phyloP scores from a whole-genome alignment of 1,140 invertebrate genomes.

The Camponotus floridanus region DNA sequence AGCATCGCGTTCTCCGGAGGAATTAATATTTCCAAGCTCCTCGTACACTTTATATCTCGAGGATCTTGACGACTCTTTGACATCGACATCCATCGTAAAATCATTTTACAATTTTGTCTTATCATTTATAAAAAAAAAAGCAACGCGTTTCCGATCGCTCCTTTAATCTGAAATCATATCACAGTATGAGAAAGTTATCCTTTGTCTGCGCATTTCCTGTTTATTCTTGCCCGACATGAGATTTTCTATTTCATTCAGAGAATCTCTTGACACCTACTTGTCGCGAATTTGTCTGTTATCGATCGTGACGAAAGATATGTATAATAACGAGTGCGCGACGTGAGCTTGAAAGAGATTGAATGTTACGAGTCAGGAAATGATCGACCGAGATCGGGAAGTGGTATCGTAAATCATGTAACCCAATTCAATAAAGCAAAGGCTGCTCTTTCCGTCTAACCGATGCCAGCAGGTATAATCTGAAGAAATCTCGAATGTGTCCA shows the following conservation, averaged over 20 bases:
- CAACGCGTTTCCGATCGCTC: background rate
- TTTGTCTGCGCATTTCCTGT: background rate
- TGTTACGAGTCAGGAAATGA: slow-evolving; percentile 76
- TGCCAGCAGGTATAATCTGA: slow-evolving; percentile 77
- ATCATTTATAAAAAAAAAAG: background rate
- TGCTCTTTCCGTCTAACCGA: slow-evolving; percentile 75
- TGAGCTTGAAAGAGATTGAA: slow-evolving; percentile 60
- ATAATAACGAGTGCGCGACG: slow-evolving; percentile 51
- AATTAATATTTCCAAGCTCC: slow-evolving; percentile 66
- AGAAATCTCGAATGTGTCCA: slow-evolving; percentile 80
- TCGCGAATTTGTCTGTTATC: slow-evolving; percentile 41
- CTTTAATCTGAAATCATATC: background rate
- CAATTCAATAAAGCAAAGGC: slow-evolving; percentile 82
- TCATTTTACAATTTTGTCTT: slow-evolving; percentile 17
- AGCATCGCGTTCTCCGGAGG: slow-evolving; percentile 32
- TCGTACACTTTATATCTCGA: slow-evolving; percentile 5
- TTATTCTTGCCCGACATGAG: background rate
- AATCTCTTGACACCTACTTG: slow-evolving; percentile 40
- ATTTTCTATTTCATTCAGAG: background rate
- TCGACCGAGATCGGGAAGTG: slow-evolving; percentile 75
- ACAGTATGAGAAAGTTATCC: background rate
- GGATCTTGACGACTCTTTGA: slow-evolving; percentile 45
- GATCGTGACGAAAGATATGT: background rate
- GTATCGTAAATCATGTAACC: slow-evolving; percentile 82
- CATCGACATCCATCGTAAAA: slow-evolving; percentile 44